Percentiles rank a stretch among this genome's conserved stretches.
Evolutionary conservation across 1,140 invertebrate genomes (phyloP).

Genomic region (Temnothorax curvispinosus): DNA sequence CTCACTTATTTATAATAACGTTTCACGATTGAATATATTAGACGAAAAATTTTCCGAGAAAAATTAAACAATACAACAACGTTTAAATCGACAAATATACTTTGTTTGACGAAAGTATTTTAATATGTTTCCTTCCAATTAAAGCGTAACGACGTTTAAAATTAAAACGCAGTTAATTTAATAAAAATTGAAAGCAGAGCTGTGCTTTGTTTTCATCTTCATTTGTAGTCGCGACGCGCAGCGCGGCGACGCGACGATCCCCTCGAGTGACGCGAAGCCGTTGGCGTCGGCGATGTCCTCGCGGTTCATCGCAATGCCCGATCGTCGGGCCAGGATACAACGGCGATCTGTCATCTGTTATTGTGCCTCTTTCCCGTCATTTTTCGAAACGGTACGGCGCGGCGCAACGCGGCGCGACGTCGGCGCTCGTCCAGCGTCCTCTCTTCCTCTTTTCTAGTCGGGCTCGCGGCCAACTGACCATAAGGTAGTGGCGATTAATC

Average conservation of each 20-base stretch:
- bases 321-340: background rate
- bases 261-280: background rate
- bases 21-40: background rate
- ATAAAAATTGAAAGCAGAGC: background rate
- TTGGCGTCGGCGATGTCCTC: slow-evolving; percentile 18
- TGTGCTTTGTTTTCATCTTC: background rate
- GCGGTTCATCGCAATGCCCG: background rate
- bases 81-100: background rate
- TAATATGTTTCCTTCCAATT: background rate
- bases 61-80: background rate
- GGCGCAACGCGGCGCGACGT: slow-evolving; percentile 47
- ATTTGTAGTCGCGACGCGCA: background rate
- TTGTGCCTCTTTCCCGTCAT: slow-evolving; percentile 53
- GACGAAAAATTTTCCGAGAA: background rate
- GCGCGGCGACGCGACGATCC: background rate
- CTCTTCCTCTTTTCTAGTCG: slow-evolving; percentile 84
- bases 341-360: slow-evolving; percentile 65
- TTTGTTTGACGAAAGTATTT: background rate
- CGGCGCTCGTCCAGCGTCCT: background rate
- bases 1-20: background rate
- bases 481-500: slow-evolving; percentile 81
- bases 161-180: background rate
- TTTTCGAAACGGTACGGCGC: slow-evolving; percentile 66
- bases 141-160: background rate
- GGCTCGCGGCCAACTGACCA: slow-evolving; percentile 80